These are phyloP conservation scores for Luperina testacea DNA, from an alignment of 2,888 invertebrate genomes.

Conservation along the genomic window DNA sequence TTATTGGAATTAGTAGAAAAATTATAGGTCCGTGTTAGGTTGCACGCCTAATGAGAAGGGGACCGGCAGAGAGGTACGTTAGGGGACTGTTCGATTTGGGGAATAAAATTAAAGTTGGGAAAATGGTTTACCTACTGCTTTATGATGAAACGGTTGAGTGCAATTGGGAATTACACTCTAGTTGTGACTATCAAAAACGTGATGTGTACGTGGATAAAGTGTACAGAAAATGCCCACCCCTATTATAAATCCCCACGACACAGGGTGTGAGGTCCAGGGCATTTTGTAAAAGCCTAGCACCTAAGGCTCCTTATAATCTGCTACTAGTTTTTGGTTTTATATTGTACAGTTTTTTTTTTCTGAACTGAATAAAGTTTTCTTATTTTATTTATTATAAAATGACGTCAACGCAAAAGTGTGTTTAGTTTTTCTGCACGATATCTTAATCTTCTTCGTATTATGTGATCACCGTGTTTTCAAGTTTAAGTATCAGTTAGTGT, in stretches of 20 bases:
- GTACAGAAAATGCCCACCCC: no score
- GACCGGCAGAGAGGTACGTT: conserved; percentile 20
- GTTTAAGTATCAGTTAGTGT: background rate
- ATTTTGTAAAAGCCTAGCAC: no score
- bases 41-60: conserved; percentile 57
- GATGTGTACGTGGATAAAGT: background rate
- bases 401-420: background rate
- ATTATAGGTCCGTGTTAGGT: conserved; percentile 53
- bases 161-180: background rate
- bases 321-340: no score
- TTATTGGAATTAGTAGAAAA: conserved; percentile 61
- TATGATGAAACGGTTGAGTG: background rate
- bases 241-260: background rate
- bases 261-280: no score
- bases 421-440: background rate
- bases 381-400: no score
- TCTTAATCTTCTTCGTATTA: no score
- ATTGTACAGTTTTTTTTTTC: no score
- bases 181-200: background rate
- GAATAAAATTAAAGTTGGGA: conserved; percentile 19
- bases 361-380: no score
- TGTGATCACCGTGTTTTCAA: background rate
- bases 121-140: conserved; percentile 1
- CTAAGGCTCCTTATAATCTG: no score
- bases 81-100: background rate